Base-by-base conservation (phyloP, 2,113 vertebrate genomes). In the Neodon shergylaensis region DNA sequence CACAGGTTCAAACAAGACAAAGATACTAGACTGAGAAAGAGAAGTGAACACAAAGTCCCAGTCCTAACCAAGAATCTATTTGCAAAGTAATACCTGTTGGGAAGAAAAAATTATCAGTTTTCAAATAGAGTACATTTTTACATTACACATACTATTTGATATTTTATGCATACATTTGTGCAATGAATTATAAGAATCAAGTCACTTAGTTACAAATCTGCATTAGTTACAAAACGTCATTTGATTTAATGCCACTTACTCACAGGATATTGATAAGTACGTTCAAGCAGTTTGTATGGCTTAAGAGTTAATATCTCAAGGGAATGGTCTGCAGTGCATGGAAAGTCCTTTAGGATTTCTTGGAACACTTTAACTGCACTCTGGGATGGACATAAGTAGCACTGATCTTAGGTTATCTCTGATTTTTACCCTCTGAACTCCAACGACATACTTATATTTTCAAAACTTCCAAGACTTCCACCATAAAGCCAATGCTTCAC, bases 261-360 rank as follows among this genome's bases (percentile, higher is more conserved):
- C 89, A 84, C 21, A 72, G 47, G 33, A 11, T 17, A 70, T 47
- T 44, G 87, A 88, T 88, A 66, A 94, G 47, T 91, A 82, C 36
- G 31, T 36, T 47, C 63, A 65, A 61, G n/a, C 91, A 22, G 28
- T 39, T 89, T 44, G 26, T 44, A 10, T 36, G 5, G 52, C 14
- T 88, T 8, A 14, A 8, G 36, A 16, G 24, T 31, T 68, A n/a
- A 63, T 86, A 5, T 68, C 72, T 73, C 42, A 5, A 54, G 31
- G 42, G 89, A 92, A 89, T 72, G 49, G 0, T 68, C 5, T 77
- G 73, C 74, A 58, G 8, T 47, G 2, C 2, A 54, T 8, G 49
- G 10, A 93, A 95, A 81, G 85, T 61, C 91, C 83, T 63, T 63
- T 76, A 91, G 78, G 79, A 86, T 77, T 65, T 77, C 24, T 77